Evolutionary conservation across 2,797 vertebrate species (phyloP).

Genomic region (Leontocebus nigricollis): DNA sequence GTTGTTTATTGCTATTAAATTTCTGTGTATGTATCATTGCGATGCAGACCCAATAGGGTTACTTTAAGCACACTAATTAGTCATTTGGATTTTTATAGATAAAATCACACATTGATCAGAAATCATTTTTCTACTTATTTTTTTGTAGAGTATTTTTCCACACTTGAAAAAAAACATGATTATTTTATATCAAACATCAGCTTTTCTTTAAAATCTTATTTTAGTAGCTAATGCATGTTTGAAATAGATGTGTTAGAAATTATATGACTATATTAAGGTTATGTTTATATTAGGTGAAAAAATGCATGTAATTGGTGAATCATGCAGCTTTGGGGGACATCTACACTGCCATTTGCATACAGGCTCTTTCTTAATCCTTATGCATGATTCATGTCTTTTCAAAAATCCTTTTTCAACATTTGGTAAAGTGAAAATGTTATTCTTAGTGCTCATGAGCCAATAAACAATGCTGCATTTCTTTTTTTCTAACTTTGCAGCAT

Average conservation of each 20-base stretch:
- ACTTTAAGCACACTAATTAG: constrained; percentile 80
- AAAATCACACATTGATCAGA: constrained; percentile 84
- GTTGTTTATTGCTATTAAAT: constrained; percentile 79
- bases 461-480: constrained; percentile 36
- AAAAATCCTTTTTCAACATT: constrained; percentile 35
- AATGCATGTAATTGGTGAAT: constrained; percentile 60
- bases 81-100: constrained; percentile 83
- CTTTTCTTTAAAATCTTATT: constrained; percentile 84
- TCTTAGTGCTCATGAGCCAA: constrained; percentile 42
- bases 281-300: constrained; percentile 53
- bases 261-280: constrained; percentile 55
- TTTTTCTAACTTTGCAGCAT: constrained; percentile 5
- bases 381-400: constrained; percentile 52
- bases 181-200: constrained; percentile 85
- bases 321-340: background rate
- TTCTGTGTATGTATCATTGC: constrained; percentile 78
- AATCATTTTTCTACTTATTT: constrained; percentile 88
- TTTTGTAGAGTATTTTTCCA: constrained; percentile 88
- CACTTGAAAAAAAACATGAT: constrained; percentile 80
- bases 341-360: constrained; percentile 46
- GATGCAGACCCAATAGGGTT: constrained; percentile 73
- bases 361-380: constrained; percentile 12
- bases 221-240: constrained; percentile 77
- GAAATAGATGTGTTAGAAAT: constrained; percentile 66
- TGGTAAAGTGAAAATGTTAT: constrained; percentile 44